Evolutionary conservation across 2,113 vertebrate genomes (phyloP), one percentile per base, ranked within the genome.

Genomic region (Aldabrachelys gigantea): DNA sequence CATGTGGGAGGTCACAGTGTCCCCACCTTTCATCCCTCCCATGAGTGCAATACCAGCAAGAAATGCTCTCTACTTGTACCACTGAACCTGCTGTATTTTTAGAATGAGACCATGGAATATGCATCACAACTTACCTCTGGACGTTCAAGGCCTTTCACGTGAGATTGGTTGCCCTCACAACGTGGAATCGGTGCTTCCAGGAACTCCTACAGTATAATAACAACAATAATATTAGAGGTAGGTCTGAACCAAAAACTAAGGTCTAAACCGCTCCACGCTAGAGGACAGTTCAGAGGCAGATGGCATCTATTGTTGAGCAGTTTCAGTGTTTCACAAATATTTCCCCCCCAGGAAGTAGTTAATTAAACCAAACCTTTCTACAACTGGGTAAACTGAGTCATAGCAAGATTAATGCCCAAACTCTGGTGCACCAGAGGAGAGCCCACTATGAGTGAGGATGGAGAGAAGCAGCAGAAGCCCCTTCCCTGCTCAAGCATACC

Each of bases 341-440:
- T 78, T 89, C 92, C 44, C 47, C 80, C 57, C 62, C 54, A 92
- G 81, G 91, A 85, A 93, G 75, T 91, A 93, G 65, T 91, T 47
- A 82, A 52, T 38, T 44, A 0, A 1, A 54, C 80, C 90, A 31
- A 89, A 19, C 87, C 59, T 5, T 95, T 94, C 91, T 92, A 53
- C 8, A 81, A 49, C n/a, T 57, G 35, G 52, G 50, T 80, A 52
- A 91, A 49, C 53, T 75, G 65, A 95, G 11, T 82, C 76, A 31
- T 80, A 86, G 54, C 90, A n/a, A 93, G 44, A 84, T 91, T 93
- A 84, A 54, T 87, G 79, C 81, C 65, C 87, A 92, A 94, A 94
- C 88, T 85, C 27, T 13, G 80, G 57, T 57, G 41, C 90, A 94
- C 84, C 80, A 10, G 94, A 85, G 81, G 24, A 76, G 41, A 25